A percentile compares a stretch with the other conserved stretches of the same genome.
Conservation (phyloP, 2,888 invertebrate genomes). For the Pseudoips prasinana region DNA sequence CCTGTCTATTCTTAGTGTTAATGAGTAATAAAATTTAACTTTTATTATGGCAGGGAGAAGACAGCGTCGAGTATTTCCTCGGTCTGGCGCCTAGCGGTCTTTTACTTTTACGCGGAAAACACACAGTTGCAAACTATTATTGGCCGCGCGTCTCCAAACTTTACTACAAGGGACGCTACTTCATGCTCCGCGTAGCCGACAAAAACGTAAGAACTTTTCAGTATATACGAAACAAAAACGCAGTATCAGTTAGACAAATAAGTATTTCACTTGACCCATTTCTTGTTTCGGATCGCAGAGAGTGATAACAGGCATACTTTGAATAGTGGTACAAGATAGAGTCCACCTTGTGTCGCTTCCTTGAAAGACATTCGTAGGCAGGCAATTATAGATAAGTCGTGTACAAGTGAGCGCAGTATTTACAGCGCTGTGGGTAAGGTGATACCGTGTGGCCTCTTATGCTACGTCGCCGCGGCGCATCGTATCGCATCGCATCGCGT, state of each 20-base stretch:
- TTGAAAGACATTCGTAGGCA: conserved; percentile 79
- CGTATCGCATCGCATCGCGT: conserved; percentile 19
- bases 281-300: conserved; percentile 54
- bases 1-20: too few species aligned
- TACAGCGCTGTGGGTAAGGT: conserved; percentile 65
- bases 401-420: conserved; percentile 72
- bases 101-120: conserved; percentile 96
- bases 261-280: conserved; percentile 66
- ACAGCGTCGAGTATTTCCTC: conserved; percentile 97
- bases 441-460: conserved; percentile 48
- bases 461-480: conserved; percentile 16
- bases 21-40: conserved; percentile 2
- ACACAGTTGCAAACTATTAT: conserved; percentile 98
- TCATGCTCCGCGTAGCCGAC: conserved; percentile 97
- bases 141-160: conserved; percentile 99
- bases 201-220: conserved; percentile 90
- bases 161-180: conserved; percentile 97
- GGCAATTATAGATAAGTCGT: conserved; percentile 81
- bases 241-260: conserved; percentile 36
- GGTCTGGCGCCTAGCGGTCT: conserved; percentile 98
- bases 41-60: conserved; percentile 88
- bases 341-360: conserved; percentile 67
- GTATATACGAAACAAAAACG: conserved; percentile 18
- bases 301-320: conserved; percentile 60
- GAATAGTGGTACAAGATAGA: conserved; percentile 73